phyloP scores from a whole-genome alignment of 2,113 vertebrate species.

The Laticauda laticaudata region DNA sequence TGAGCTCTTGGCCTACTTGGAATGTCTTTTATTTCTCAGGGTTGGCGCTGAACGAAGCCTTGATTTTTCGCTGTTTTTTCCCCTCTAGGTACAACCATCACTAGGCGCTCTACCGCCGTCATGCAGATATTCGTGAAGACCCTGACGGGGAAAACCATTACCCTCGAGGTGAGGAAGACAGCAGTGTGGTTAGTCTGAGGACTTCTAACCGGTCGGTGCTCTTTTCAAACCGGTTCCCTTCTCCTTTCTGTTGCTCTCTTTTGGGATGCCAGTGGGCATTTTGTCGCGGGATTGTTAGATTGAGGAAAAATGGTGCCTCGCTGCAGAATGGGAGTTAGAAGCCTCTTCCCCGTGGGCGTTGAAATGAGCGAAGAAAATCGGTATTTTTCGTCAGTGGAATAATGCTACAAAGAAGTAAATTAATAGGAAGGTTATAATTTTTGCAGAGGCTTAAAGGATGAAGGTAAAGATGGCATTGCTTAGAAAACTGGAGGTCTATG shows the following conservation, averaged over 20 bases:
- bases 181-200: no score
- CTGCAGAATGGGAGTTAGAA: neutral
- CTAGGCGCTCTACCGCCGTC: conserved; percentile 45
- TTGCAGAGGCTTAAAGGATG: neutral
- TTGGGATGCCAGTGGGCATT: neutral
- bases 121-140: conserved; percentile 99
- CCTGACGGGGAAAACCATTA: conserved; percentile 98
- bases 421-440: neutral
- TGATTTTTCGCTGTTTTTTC: neutral
- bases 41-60: neutral
- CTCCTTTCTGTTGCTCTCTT: neutral
- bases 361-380: neutral
- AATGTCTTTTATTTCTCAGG: fast-evolving
- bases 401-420: neutral
- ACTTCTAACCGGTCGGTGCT: neutral
- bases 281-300: neutral
- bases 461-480: neutral
- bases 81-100: conserved; percentile 69
- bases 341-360: neutral
- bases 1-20: conserved; percentile 55
- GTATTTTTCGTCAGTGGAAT: neutral
- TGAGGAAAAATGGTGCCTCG: neutral
- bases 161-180: conserved; percentile 86
- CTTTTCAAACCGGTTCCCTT: no score
- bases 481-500: no score